Conservation (phyloP, 1,140 invertebrate species). For the Drosophila ogumai region DNA sequence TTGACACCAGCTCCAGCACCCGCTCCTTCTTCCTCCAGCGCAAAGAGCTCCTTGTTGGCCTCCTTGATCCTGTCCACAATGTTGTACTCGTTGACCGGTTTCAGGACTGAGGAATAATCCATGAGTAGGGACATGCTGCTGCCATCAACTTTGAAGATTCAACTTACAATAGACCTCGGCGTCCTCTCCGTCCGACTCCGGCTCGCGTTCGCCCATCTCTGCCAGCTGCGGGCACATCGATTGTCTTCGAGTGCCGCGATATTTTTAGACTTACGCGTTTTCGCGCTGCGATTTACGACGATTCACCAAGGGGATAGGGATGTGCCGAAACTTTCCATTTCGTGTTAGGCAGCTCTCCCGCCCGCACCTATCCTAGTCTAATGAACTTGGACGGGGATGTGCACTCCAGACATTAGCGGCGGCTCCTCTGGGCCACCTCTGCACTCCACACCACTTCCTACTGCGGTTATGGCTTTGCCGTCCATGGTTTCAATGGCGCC, state of each 20-base stretch:
- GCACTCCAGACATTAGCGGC: constrained; percentile 47
- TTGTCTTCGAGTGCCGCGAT: constrained; percentile 41
- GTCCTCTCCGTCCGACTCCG: constrained; percentile 95
- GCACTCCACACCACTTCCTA: constrained; percentile 37
- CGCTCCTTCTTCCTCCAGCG: constrained; percentile 21
- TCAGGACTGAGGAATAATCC: constrained; percentile 75
- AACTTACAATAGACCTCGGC: constrained; percentile 89
- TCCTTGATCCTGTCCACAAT: constrained; percentile 84
- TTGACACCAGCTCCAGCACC: background rate
- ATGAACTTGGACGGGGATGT: constrained; percentile 77
- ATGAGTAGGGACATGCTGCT: constrained; percentile 61
- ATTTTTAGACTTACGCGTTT: constrained; percentile 63
- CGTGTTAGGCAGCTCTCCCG: constrained; percentile 51
- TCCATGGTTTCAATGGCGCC: constrained; percentile 59
- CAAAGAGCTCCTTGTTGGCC: constrained; percentile 82
- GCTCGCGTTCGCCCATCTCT: constrained; percentile 92
- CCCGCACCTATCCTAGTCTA: constrained; percentile 68
- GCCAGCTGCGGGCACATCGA: constrained; percentile 48
- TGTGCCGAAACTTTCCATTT: constrained; percentile 73
- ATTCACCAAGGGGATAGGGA: constrained; percentile 12
- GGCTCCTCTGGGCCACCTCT: constrained; percentile 15
- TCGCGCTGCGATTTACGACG: constrained; percentile 59
- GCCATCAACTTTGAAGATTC: background rate
- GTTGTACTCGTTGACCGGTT: constrained; percentile 84
- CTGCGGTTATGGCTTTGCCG: constrained; percentile 62